Evolutionary conservation across 1,140 invertebrate species (phyloP), one percentile per base, ranked within the genome.

Genomic region (Tribolium castaneum): DNA sequence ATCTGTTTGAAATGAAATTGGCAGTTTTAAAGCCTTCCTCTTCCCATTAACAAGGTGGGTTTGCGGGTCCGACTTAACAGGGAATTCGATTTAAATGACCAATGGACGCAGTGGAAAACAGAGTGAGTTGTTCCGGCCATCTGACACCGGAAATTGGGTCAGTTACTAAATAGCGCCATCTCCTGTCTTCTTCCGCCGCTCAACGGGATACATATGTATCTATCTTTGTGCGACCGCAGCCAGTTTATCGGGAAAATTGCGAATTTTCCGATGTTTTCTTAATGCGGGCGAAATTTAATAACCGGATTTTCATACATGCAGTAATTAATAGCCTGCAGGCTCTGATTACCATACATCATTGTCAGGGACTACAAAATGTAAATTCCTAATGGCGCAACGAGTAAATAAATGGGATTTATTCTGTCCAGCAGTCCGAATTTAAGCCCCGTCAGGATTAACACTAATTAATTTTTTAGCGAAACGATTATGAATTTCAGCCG

Each of bases 111-210:
- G 74, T 77, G 79, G 77, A 80, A 82, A 82, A 82, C 79, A 82
- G 81, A 82, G 81, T 82, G 79, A 79, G 74, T 78, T 74, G 77
- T 82, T 82, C 81, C 81, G 81, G 81, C 78, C 80, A 80, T 80
- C 78, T 77, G 79, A 82, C 79, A 82, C 81, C 81, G 81, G 81
- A 82, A 82, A 82, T 82, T 82, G 81, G 81, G 81, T 82, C 81
- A 82, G 81, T 75, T 82, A 82, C 81, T 80, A 82, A 82, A 82
- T 79, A 80, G 76, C 77, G 73, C 77, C 81, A 82, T 82, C 81
- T 82, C 81, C 81, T 80, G 76, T 49, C 70, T 78, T 74, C 79
- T 82, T 82, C 81, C 81, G 79, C 74, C 59, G 70, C 52, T 73
- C 49, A 59, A 62, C 77, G 52, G 66, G 72, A 78, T 78, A 71